Conservation (phyloP, 2,888 invertebrate genomes). For the Amphipyra berbera region DNA sequence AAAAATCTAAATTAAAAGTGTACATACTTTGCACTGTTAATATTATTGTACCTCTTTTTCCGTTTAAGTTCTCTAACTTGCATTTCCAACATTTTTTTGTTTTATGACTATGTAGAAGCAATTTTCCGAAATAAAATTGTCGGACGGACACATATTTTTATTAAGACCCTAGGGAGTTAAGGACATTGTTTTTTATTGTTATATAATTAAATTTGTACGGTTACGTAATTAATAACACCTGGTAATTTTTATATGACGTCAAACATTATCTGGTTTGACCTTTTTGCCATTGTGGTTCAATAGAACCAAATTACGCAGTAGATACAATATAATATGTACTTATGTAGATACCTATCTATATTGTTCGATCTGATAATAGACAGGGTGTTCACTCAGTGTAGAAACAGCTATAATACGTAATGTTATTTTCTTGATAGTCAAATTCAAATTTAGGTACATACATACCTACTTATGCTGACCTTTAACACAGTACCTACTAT, state of each 20-base stretch:
- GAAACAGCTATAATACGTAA: background rate
- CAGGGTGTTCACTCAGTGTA: background rate
- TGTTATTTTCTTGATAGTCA: too few species aligned
- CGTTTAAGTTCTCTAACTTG: too few species aligned
- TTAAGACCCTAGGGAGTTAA: slow-evolving; percentile 6
- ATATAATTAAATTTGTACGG: slow-evolving; percentile 9
- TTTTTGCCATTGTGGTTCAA: slow-evolving; percentile 11
- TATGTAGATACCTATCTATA: background rate
- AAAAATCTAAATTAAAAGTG: too few species aligned
- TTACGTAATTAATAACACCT: slow-evolving; percentile 5
- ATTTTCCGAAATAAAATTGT: background rate
- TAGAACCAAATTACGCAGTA: slow-evolving; percentile 10
- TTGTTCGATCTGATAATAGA: slow-evolving; percentile 5
- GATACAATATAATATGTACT: slow-evolving; percentile 18
- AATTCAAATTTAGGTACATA: too few species aligned
- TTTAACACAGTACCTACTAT: too few species aligned
- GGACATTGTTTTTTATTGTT: slow-evolving; percentile 4
- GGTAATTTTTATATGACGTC: slow-evolving; percentile 4
- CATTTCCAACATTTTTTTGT: too few species aligned
- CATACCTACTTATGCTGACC: too few species aligned
- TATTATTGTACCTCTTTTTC: too few species aligned
- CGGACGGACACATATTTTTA: slow-evolving; percentile 2
- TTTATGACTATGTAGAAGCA: too few species aligned
- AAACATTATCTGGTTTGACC: slow-evolving; percentile 2
- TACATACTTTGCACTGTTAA: too few species aligned